Evolutionary conservation across 2,888 invertebrate genomes (phyloP).

Genomic region (Tipula vernalis): DNA sequence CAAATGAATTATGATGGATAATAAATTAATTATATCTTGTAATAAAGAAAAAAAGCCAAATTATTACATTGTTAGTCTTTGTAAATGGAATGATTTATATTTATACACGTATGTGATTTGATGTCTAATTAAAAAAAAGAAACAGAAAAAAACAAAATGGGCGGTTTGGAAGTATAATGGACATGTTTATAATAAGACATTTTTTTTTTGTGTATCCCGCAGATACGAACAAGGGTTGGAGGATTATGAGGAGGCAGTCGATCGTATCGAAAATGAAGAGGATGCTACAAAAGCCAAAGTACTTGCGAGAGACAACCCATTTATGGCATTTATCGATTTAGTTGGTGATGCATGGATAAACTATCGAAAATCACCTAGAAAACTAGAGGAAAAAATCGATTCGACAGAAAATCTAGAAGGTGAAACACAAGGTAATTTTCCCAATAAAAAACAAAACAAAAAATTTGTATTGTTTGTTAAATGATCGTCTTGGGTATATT

Average conservation of each 20-base stretch:
- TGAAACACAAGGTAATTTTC: neutral
- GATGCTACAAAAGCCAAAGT: neutral
- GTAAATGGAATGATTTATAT: neutral
- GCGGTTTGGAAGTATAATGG: too few species aligned
- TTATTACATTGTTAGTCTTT: neutral
- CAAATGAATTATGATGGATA: neutral
- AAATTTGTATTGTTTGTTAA: neutral
- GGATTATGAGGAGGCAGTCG: neutral
- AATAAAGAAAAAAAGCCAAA: neutral
- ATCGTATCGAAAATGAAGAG: neutral
- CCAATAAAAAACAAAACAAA: neutral
- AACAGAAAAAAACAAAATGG: too few species aligned
- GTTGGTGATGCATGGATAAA: neutral
- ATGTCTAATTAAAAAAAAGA: too few species aligned
- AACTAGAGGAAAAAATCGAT: neutral
- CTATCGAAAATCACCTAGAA: neutral
- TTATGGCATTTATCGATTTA: neutral
- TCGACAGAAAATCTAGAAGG: neutral
- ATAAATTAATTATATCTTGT: neutral
- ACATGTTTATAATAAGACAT: too few species aligned
- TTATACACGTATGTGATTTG: neutral
- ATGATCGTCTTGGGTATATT: neutral
- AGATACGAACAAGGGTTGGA: conserved; percentile 4
- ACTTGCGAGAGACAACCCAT: neutral
- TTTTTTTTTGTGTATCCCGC: too few species aligned